These are phyloP conservation scores for Sylvilagus floridanus DNA, from an alignment of 2,797 vertebrate species.

Conservation along the genomic window DNA sequence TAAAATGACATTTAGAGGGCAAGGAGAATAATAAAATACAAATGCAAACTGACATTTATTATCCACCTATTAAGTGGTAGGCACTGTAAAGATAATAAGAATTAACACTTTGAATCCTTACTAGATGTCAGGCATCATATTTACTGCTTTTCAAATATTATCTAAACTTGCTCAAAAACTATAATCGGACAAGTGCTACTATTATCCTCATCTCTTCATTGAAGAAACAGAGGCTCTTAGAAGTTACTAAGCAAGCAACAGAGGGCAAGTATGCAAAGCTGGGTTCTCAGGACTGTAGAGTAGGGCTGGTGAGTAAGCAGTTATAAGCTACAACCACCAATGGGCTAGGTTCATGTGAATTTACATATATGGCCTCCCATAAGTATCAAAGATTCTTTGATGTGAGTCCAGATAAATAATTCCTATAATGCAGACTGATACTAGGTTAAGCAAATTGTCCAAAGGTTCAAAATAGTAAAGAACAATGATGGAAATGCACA, in stretches of 20 bases:
- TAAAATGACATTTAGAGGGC: not conserved
- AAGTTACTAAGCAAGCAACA: not conserved
- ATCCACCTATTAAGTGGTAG: not conserved
- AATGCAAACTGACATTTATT: not conserved
- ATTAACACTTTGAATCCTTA: not conserved
- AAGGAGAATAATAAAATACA: constrained; percentile 5
- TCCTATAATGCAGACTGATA: not conserved
- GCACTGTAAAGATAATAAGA: not conserved
- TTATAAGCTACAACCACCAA: not conserved
- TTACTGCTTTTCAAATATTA: not conserved
- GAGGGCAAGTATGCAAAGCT: not conserved
- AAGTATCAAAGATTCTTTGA: not conserved
- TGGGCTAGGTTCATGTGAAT: not conserved
- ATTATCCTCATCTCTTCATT: not conserved
- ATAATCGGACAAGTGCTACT: not conserved
- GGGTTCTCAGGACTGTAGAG: not conserved
- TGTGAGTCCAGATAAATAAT: not conserved
- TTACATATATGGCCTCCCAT: rapidly evolving
- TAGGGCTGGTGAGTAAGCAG: no score
- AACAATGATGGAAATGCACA: not conserved
- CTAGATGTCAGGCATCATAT: not conserved
- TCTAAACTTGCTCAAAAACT: not conserved
- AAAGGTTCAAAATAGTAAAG: not conserved
- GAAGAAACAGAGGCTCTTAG: not conserved
- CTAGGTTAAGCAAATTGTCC: not conserved